Conservation (phyloP, 2,888 invertebrate genomes). For the Drosophila bunnanda region DNA sequence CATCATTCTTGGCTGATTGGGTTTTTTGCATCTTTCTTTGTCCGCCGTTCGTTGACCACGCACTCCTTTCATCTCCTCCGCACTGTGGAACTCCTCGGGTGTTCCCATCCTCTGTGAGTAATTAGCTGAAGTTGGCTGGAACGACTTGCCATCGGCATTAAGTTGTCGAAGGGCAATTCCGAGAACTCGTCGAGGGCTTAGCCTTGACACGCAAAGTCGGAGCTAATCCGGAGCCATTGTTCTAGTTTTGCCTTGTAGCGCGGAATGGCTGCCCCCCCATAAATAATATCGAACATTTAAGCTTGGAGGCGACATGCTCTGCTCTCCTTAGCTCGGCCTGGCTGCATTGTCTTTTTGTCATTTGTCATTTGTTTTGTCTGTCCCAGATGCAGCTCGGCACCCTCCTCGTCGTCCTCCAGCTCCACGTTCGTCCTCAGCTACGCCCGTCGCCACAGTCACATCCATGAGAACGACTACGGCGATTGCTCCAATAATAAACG, state of each 20-base stretch:
- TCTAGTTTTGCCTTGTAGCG: conserved; percentile 25
- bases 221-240: conserved; percentile 49
- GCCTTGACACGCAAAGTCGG: conserved; percentile 61
- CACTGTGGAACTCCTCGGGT: conserved; percentile 5
- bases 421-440: conserved; percentile 71
- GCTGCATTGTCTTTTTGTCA: conserved; percentile 28
- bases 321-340: conserved; percentile 3
- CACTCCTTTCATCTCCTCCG: conserved; percentile 17
- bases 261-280: not conserved
- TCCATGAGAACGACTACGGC: conserved; percentile 44
- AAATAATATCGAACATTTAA: conserved; percentile 37
- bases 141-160: conserved; percentile 57
- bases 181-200: conserved; percentile 33
- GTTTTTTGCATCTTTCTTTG: conserved; percentile 47
- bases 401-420: conserved; percentile 48
- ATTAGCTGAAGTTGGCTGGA: conserved; percentile 57
- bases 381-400: conserved; percentile 68
- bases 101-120: conserved; percentile 54
- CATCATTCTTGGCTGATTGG: conserved; percentile 48
- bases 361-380: conserved; percentile 43
- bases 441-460: conserved; percentile 74
- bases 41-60: conserved; percentile 47
- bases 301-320: conserved; percentile 3
- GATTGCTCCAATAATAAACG: conserved; percentile 61
- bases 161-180: conserved; percentile 57